phyloP scores from a whole-genome alignment of 2,888 invertebrate genomes.

The Tiliacea citrago region DNA sequence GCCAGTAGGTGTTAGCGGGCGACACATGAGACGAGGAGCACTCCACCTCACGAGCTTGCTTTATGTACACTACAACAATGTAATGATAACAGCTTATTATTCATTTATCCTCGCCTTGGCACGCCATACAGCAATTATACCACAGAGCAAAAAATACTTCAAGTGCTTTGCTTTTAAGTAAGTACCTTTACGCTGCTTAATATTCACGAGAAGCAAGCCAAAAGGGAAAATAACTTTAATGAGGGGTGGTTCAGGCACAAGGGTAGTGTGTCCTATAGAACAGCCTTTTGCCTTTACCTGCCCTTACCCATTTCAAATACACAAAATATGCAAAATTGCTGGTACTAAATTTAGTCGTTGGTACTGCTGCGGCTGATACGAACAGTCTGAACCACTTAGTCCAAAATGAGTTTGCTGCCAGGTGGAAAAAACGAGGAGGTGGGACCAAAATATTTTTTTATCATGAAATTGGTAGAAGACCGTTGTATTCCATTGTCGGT shows the following conservation, averaged over 20 bases:
- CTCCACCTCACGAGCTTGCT: slow-evolving; percentile 92
- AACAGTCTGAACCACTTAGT: not conserved
- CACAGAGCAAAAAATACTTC: not conserved
- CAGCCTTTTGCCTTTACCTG: too few relatives aligned
- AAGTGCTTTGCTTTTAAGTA: not conserved
- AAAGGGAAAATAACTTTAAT: not conserved
- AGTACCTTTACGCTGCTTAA: too few relatives aligned
- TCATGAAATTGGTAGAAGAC: not conserved
- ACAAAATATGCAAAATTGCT: not conserved
- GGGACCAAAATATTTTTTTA: not conserved
- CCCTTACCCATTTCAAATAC: not conserved
- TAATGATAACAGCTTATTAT: not conserved
- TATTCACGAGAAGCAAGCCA: not conserved
- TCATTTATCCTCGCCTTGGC: not conserved
- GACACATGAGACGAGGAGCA: slow-evolving; percentile 82
- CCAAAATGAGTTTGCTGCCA: not conserved
- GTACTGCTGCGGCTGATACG: not conserved
- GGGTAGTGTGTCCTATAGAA: not conserved
- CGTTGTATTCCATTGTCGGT: not conserved
- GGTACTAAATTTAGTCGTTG: not conserved
- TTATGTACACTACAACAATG: slow-evolving; percentile 86
- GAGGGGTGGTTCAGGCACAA: not conserved
- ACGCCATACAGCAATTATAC: not conserved
- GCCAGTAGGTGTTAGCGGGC: slow-evolving; percentile 84
- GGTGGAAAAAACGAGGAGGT: not conserved